Evolutionary conservation across 1,140 invertebrate species (phyloP), one percentile per base, ranked within the genome.

Genomic region (Microvelia longipes): DNA sequence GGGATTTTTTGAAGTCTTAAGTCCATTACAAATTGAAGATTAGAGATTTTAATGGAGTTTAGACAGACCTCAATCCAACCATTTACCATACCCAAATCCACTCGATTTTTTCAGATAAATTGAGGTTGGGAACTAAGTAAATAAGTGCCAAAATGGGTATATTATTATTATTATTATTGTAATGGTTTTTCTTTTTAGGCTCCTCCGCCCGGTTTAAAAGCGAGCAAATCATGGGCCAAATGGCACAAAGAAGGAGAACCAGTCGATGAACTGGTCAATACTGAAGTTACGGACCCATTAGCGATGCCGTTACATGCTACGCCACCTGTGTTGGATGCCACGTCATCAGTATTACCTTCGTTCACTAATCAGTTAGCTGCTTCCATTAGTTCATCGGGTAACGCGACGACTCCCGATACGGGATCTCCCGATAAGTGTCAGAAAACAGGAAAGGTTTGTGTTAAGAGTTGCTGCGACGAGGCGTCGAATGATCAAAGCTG

Each of bases 191-290:
- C 5, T 11, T 26, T 64, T 64, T 5, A 64, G 62, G 62, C 24
- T 5, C 15, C 62, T 64, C 62, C 62, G 5, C 15, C 62, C 24
- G 62, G 11, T 26, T 5, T 15, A 64, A 67, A 67, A 67, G 27
- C 66, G 28, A 29, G 29, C 14, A 67, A 29, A 28, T 13, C 28
- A 15, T 67, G 27, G 66, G 27, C 29, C 28, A 67, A 67, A 26
- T 67, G 66, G 66, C 66, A 67, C 14, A 67, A 29, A 24, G 66
- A 67, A 28, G 66, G 29, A 5, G 29, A 29, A 15, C 27, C 66
- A 14, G 25, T 19, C 11, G 66, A 67, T 67, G 66, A 29, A 28
- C 29, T 11, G 2, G 27, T 67, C 14, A 67, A 67, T 67, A 29
- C 28, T 11, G 61, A 28, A 11, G 25, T 64, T n/a, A 64, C 13